Evolutionary conservation across 2,113 vertebrate species (phyloP).

Genomic region (Lagopus leucura): DNA sequence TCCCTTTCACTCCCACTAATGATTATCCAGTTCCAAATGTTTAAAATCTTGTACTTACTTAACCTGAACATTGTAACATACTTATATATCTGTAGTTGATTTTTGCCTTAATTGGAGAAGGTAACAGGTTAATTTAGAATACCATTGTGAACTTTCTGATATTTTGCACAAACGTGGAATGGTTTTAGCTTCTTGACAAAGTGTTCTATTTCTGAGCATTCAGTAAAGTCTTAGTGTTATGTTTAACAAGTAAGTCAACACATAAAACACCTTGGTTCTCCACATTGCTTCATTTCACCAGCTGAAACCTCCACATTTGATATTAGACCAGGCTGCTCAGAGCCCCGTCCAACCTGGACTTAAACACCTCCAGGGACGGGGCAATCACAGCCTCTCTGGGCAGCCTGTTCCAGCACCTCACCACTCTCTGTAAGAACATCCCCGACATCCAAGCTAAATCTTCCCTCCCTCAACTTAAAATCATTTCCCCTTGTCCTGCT

Average conservation of each 20-base stretch:
- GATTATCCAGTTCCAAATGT: not conserved
- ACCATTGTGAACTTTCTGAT: not conserved
- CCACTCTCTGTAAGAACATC: no score
- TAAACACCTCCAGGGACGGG: no score
- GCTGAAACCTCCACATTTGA: not conserved
- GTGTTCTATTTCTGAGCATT: not conserved
- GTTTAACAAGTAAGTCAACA: not conserved
- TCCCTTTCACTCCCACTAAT: not conserved
- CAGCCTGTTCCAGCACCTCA: no score
- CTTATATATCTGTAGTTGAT: not conserved
- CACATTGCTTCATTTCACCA: not conserved
- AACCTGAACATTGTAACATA: not conserved
- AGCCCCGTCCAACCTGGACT: no score
- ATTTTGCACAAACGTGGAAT: fast-evolving
- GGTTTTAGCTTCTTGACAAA: not conserved
- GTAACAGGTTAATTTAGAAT: not conserved
- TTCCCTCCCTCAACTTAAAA: no score
- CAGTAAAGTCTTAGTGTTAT: not conserved
- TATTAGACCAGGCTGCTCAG: no score
- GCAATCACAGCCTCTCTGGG: no score
- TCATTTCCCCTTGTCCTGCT: no score
- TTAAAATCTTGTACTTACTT: not conserved
- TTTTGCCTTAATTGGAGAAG: not conserved
- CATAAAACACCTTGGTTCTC: not conserved
- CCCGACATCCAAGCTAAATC: no score